A percentile compares a stretch with the other conserved stretches of the same genome.
Conservation (phyloP, 2,113 vertebrate species). For the Rhynchomys soricoides region DNA sequence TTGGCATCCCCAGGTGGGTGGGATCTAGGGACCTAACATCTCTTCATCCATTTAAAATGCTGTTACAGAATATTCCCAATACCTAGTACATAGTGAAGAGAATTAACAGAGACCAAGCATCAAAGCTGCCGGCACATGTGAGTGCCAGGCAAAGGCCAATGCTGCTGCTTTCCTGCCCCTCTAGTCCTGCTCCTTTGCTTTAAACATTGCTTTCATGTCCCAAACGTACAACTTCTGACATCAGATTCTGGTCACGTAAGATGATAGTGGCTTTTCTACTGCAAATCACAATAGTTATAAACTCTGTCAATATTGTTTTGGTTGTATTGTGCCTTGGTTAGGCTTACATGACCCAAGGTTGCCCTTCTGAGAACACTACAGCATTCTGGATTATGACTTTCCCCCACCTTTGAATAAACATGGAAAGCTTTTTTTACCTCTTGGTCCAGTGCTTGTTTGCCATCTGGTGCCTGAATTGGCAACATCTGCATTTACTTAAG, state of each 20-base stretch:
- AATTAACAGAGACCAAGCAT: neutral
- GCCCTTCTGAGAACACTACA: constrained; percentile 37
- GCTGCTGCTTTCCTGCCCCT: neutral
- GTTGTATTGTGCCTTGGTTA: neutral
- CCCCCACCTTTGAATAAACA: constrained; percentile 70
- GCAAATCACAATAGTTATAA: neutral
- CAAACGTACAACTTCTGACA: neutral
- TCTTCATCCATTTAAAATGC: neutral
- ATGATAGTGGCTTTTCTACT: neutral
- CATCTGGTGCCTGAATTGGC: constrained; percentile 85
- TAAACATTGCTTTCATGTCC: neutral
- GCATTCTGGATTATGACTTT: constrained; percentile 60
- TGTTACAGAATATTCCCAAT: neutral
- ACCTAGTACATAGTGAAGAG: neutral
- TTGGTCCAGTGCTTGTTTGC: constrained; percentile 82
- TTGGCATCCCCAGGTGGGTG: neutral
- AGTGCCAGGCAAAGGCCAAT: neutral
- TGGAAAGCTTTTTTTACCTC: constrained; percentile 71
- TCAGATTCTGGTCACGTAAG: neutral
- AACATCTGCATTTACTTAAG: constrained; percentile 88
- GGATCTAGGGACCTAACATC: neutral
- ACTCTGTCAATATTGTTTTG: neutral
- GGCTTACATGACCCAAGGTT: constrained; percentile 43
- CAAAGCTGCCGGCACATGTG: neutral
- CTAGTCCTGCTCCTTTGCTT: neutral